Evolutionary conservation across 2,888 invertebrate species (phyloP), one percentile per base, ranked within the genome.

Genomic region (Pardosa pseudoannulata): DNA sequence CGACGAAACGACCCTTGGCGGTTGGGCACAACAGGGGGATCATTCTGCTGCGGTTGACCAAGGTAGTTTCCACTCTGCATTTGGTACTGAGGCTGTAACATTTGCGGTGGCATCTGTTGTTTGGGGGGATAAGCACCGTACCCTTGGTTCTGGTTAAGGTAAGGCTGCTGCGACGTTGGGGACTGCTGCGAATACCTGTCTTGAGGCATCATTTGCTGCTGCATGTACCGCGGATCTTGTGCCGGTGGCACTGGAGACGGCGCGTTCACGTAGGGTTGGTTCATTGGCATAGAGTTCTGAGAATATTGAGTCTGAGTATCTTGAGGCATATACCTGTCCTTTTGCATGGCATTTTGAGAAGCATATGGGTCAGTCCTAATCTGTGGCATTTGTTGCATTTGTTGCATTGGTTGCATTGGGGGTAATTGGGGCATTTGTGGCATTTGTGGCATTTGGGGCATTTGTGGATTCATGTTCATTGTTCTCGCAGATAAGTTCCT

Each of bases 1-100:
- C 81, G 50, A 23, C 87, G 72, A 65, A 81, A 72, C n/a, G 87
- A 87, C 5, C 81, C 86, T 28, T 86, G 86, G 2, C 86, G 86
- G 27, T 79, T 79, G 36, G 86, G 86, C 36, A 86, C 79, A 46
- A 68, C 65, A 7, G 86, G 86, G 5, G 76, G 86, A 39, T 86
- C 86, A 56, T 75, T 75, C 13, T 62, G 56, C 23, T 36, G 19
- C 28, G 64, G 19, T 7, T 68, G 70, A 23, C 79, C 79, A n/a
- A 86, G 50, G n/a, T 86, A 86, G 29, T 75, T 79, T 36, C 79
- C 32, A 28, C 73, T 86, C 29, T 79, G 79, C 39, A 29, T 19
- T 27, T 50, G 79, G 28, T 78, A 72, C 62, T 78, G 85, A 5
- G 29, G 74, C 74, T 74, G 74, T 29, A 28, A 62, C 41, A 62